Conservation (phyloP, 2,888 invertebrate species). For the Hydroisotoma schaefferi region DNA sequence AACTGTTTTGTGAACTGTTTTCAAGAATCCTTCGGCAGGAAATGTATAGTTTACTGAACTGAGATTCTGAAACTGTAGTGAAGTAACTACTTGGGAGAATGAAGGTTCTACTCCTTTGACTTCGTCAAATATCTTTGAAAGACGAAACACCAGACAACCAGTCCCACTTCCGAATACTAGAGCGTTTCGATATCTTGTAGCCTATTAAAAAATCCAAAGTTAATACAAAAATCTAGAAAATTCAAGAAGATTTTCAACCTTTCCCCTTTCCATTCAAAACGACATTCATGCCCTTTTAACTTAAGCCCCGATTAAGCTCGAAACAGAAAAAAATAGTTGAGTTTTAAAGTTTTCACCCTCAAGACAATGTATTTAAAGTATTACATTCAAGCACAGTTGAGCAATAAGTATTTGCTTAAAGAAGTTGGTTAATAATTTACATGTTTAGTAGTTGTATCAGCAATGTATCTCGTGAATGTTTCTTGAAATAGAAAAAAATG, state of each 20-base stretch:
- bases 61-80: slow-evolving; percentile 41
- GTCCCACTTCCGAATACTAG: slow-evolving; percentile 43
- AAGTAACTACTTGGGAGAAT: slow-evolving; percentile 39
- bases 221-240: too few species aligned
- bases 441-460: slow-evolving; percentile 23
- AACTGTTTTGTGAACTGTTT: slow-evolving; percentile 24
- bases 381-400: neutral
- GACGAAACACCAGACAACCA: slow-evolving; percentile 36
- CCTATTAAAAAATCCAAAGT: slow-evolving; percentile 22
- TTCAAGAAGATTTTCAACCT: too few species aligned
- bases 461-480: slow-evolving; percentile 34
- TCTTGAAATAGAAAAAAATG: slow-evolving; percentile 44
- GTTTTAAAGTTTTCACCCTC: too few species aligned
- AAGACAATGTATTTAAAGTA: too few species aligned
- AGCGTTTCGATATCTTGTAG: slow-evolving; percentile 26
- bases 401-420: slow-evolving; percentile 3
- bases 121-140: slow-evolving; percentile 37
- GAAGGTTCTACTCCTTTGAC: slow-evolving; percentile 42
- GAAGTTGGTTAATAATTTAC: slow-evolving; percentile 11
- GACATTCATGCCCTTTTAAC: too few species aligned
- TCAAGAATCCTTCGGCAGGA: slow-evolving; percentile 42
- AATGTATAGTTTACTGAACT: slow-evolving; percentile 31
- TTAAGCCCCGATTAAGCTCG: too few species aligned
- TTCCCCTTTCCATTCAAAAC: too few species aligned
- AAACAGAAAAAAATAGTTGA: too few species aligned